A percentile compares a stretch with the other conserved stretches of the same genome.
These are phyloP conservation scores for Neogobius melanostomus DNA, from an alignment of 2,113 vertebrate genomes.

Conservation along the genomic window DNA sequence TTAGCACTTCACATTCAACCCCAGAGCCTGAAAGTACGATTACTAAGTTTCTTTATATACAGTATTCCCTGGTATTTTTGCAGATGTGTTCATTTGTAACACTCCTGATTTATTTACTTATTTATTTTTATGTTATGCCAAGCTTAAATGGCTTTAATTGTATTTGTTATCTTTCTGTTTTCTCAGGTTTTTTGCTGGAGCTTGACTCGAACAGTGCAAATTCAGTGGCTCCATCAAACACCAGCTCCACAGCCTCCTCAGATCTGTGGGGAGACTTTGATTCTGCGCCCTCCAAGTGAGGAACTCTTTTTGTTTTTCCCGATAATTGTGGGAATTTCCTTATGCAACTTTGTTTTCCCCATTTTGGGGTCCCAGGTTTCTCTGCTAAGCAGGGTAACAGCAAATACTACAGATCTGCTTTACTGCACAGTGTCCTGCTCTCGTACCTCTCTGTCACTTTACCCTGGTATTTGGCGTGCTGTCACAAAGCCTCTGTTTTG, in stretches of 20 bases:
- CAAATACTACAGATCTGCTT: slow-evolving; percentile 4
- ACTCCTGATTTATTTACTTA: no score
- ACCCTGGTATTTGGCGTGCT: neutral
- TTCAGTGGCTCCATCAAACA: slow-evolving; percentile 54
- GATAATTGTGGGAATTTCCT: slow-evolving; percentile 37
- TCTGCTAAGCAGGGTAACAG: slow-evolving; percentile 41
- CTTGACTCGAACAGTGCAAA: slow-evolving; percentile 74
- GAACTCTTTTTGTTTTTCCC: neutral
- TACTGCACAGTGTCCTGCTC: neutral
- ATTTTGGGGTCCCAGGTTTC: slow-evolving; percentile 21
- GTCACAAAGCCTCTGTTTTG: neutral
- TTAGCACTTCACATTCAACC: no score
- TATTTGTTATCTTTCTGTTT: neutral
- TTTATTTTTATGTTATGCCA: no score
- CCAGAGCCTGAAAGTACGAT: no score
- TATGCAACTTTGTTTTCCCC: slow-evolving; percentile 39
- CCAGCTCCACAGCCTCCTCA: slow-evolving; percentile 48
- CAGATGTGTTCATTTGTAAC: no score
- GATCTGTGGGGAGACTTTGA: slow-evolving; percentile 94
- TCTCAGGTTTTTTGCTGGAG: slow-evolving; percentile 71
- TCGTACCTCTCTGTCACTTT: neutral
- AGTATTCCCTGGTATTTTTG: no score
- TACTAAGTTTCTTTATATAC: no score
- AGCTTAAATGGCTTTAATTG: neutral
- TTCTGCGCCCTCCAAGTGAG: slow-evolving; percentile 87